Evolutionary conservation across 2,888 invertebrate species (phyloP), one percentile per base, ranked within the genome.

Genomic region (Trichogramma evanescens): DNA sequence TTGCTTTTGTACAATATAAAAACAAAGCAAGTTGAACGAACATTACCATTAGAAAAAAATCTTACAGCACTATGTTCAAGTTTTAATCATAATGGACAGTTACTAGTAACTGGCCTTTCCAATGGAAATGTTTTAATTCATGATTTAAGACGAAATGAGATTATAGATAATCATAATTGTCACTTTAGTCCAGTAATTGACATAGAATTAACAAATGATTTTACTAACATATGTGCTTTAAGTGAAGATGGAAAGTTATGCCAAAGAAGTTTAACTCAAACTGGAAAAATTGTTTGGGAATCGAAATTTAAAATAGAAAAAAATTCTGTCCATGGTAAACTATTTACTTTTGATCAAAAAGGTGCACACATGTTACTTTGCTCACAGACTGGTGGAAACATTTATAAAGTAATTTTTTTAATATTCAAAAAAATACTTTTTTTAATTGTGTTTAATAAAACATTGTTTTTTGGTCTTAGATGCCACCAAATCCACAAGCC

Each of bases 1-100:
- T 71, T 85, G 13, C 69, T 82, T n/a, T 68, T 84, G 1, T 83
- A 82, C 75, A 83, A 84, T 67, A 78, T 84, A 55, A 83, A 83
- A 68, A 81, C 82, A 1, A 80, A 80, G 68, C 82, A 82, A 68
- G 69, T 82, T 45, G 82, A 83, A 26, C 69, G 77, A 61, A 74
- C 67, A 7, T 52, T 78, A 41, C 76, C 75, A 6, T 68, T 76
- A 63, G 78, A 78, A 8, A 68, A 74, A 54, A 77, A 74, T 62
- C 75, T 81, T 8, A 77, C 72, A 6, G 79, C 82, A 1, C 80
- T 82, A 53, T 83, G 83, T 66, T 82, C 81, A 55, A 75, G 80
- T 0, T 84, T 82, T 70, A 84, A 84, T 71, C 84, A 83, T 66
- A 83, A 83, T 70, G 85, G 85, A 6, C 82, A 83, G 67, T 72